phyloP scores from a whole-genome alignment of 2,888 invertebrate genomes.

The Acanthosepion esculentum region DNA sequence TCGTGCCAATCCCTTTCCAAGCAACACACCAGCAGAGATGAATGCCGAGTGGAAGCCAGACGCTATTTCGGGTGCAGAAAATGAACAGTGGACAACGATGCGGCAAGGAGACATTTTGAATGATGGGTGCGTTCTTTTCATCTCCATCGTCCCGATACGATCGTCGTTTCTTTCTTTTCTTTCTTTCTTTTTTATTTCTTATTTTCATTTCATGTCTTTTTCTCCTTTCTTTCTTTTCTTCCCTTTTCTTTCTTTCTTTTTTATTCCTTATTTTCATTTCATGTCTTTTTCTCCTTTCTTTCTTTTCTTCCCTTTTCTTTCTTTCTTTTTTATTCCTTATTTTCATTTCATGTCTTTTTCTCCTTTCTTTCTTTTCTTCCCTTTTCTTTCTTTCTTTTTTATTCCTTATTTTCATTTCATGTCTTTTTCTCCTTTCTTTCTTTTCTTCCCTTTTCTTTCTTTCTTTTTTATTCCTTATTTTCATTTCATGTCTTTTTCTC shows the following conservation, averaged over 20 bases:
- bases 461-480: neutral
- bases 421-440: neutral
- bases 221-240: neutral
- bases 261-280: neutral
- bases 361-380: neutral
- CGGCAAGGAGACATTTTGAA: too few relatives aligned
- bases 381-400: neutral
- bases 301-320: neutral
- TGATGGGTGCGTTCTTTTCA: neutral
- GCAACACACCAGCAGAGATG: too few relatives aligned
- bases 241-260: neutral
- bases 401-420: too few relatives aligned
- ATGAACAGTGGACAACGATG: too few relatives aligned
- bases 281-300: neutral
- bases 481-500: neutral
- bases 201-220: neutral
- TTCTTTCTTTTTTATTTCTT: neutral
- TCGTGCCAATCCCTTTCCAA: too few relatives aligned
- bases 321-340: neutral
- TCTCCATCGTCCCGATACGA: neutral
- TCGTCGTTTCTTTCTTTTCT: neutral
- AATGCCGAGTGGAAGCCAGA: too few relatives aligned
- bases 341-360: neutral
- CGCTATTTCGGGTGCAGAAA: too few relatives aligned
- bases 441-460: neutral